These are phyloP conservation scores for Cebidichthys violaceus DNA, from an alignment of 2,113 vertebrate genomes.

Conservation along the genomic window DNA sequence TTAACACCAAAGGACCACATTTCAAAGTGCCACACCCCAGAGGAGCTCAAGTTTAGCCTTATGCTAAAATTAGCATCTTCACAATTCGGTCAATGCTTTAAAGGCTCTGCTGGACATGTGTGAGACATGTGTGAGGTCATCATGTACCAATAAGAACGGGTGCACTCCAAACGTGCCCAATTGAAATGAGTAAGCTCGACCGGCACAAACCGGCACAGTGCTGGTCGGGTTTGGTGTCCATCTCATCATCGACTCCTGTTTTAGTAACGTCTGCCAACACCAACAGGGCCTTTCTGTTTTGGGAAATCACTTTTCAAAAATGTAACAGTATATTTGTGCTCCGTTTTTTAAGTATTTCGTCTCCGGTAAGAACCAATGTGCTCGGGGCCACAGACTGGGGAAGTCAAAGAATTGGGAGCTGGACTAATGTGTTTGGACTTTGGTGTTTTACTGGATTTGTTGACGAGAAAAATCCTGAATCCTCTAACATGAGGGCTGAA, in stretches of 20 bases:
- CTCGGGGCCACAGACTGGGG: not conserved
- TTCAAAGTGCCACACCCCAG: no score
- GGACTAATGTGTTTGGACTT: not conserved
- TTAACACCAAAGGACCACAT: no score
- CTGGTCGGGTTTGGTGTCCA: not conserved
- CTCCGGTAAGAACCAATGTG: not conserved
- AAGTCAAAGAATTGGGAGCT: not conserved
- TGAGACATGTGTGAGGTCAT: not conserved
- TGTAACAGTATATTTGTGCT: not conserved
- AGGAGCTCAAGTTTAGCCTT: not conserved
- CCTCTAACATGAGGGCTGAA: not conserved
- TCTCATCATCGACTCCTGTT: not conserved
- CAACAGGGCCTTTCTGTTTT: not conserved
- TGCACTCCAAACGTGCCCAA: not conserved
- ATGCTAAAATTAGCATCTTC: not conserved
- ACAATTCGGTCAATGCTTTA: not conserved
- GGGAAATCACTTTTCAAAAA: not conserved
- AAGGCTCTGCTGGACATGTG: not conserved
- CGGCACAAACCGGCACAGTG: no score
- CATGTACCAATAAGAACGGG: not conserved
- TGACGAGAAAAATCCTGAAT: not conserved
- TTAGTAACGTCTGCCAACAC: not conserved
- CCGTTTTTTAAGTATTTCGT: not conserved
- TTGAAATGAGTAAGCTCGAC: not conserved
- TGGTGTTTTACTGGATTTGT: not conserved